Conservation (phyloP, 2,113 vertebrate genomes). For the Chaetodon auriga region DNA sequence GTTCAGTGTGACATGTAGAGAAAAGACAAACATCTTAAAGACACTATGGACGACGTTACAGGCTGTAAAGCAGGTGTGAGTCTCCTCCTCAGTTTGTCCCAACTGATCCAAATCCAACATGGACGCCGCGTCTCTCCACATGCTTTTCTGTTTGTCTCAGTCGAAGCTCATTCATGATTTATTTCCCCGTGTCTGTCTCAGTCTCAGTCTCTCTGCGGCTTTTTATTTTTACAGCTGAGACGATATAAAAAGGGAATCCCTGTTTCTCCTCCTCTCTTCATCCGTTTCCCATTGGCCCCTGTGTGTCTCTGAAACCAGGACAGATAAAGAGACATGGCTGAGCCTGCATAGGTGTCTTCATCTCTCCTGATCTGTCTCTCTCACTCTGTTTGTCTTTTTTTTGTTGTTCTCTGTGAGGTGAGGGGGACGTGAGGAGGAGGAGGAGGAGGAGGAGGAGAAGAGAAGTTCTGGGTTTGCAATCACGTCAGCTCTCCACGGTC, state of each 20-base stretch:
- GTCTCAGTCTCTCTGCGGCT: neutral
- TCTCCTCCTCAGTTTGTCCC: neutral
- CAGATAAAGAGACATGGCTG: neutral
- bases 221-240: neutral
- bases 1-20: no score
- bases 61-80: neutral
- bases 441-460: slow-evolving; percentile 16
- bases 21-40: no score
- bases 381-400: neutral
- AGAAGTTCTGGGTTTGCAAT: slow-evolving; percentile 60
- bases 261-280: neutral
- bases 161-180: neutral
- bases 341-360: no score
- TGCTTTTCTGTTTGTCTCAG: neutral
- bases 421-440: neutral
- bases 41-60: neutral
- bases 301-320: neutral
- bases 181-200: neutral
- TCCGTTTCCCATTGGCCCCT: neutral
- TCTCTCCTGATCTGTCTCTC: neutral
- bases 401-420: neutral
- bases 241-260: neutral
- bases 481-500: slow-evolving; percentile 32
- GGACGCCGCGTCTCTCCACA: neutral
- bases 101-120: neutral